Conservation (phyloP, 1,140 invertebrate species). For the Drosophila albomicans region DNA sequence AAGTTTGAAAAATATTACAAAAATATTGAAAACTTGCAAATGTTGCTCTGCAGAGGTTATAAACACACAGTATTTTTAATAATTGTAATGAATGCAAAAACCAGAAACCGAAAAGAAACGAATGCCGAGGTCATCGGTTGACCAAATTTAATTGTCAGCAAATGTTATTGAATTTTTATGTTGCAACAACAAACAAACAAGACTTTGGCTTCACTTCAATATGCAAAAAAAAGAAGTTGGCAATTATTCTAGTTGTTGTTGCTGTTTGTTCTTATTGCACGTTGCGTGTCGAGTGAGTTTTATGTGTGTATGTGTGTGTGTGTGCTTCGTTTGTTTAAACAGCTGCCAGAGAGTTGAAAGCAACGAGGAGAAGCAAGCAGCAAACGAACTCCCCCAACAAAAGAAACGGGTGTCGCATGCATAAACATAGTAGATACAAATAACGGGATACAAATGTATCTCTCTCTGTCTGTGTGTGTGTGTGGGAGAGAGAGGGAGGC, state of each 20-base stretch:
- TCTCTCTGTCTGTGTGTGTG: constrained; percentile 2
- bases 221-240: constrained; percentile 38
- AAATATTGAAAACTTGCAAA: constrained; percentile 53
- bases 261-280: constrained; percentile 38
- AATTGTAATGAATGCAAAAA: constrained; percentile 51
- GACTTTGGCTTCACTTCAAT: background rate
- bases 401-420: constrained; percentile 39
- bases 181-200: constrained; percentile 6
- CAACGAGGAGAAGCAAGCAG: background rate
- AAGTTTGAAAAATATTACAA: constrained; percentile 53
- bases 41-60: constrained; percentile 37
- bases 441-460: constrained; percentile 37
- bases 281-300: constrained; percentile 12
- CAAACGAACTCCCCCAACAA: background rate
- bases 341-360: constrained; percentile 57
- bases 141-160: constrained; percentile 48
- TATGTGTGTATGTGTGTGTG: background rate
- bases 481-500: constrained; percentile 3
- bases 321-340: constrained; percentile 67
- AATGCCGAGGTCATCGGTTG: constrained; percentile 62
- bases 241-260: constrained; percentile 22
- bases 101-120: constrained; percentile 15
- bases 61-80: constrained; percentile 47
- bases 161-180: constrained; percentile 78
- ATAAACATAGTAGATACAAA: constrained; percentile 68